These are phyloP conservation scores for Drosophila melanica DNA, from an alignment of 1,140 invertebrate genomes.

Conservation along the genomic window DNA sequence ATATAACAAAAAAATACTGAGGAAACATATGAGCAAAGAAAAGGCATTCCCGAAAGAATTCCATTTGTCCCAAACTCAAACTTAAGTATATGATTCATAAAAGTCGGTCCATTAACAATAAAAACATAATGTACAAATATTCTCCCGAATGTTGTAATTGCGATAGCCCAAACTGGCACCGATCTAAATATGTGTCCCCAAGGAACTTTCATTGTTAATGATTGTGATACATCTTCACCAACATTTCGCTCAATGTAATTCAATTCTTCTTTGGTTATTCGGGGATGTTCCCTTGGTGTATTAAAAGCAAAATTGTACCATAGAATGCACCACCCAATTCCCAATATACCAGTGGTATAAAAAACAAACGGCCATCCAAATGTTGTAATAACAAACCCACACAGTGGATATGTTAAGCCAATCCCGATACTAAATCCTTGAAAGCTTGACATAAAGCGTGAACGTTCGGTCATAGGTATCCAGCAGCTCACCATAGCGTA, in stretches of 20 bases:
- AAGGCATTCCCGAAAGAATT: slow-evolving; percentile 87
- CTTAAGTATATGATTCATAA: slow-evolving; percentile 89
- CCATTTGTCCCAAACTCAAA: slow-evolving; percentile 90
- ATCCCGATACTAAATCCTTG: slow-evolving; percentile 91
- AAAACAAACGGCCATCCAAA: slow-evolving; percentile 89
- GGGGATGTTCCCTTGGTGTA: slow-evolving; percentile 89
- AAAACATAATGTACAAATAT: slow-evolving; percentile 91
- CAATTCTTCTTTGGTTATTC: slow-evolving; percentile 89
- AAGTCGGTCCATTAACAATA: slow-evolving; percentile 89
- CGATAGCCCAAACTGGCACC: slow-evolving; percentile 92
- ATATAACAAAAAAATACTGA: slow-evolving; percentile 89
- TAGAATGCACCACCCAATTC: slow-evolving; percentile 87
- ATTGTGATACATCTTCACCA: slow-evolving; percentile 84
- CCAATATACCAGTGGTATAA: slow-evolving; percentile 89
- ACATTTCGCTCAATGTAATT: slow-evolving; percentile 89
- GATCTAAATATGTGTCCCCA: slow-evolving; percentile 92
- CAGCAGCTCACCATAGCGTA: slow-evolving; percentile 93
- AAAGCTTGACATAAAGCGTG: slow-evolving; percentile 90
- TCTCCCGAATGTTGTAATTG: slow-evolving; percentile 89
- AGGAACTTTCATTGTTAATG: slow-evolving; percentile 85
- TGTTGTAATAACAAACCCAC: slow-evolving; percentile 88
- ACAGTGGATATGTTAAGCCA: slow-evolving; percentile 89
- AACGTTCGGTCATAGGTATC: slow-evolving; percentile 91
- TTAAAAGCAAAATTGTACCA: slow-evolving; percentile 92
- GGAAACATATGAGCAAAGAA: slow-evolving; percentile 89